phyloP scores from a whole-genome alignment of 2,797 vertebrate species.

The Sebastes taczanowskii region DNA sequence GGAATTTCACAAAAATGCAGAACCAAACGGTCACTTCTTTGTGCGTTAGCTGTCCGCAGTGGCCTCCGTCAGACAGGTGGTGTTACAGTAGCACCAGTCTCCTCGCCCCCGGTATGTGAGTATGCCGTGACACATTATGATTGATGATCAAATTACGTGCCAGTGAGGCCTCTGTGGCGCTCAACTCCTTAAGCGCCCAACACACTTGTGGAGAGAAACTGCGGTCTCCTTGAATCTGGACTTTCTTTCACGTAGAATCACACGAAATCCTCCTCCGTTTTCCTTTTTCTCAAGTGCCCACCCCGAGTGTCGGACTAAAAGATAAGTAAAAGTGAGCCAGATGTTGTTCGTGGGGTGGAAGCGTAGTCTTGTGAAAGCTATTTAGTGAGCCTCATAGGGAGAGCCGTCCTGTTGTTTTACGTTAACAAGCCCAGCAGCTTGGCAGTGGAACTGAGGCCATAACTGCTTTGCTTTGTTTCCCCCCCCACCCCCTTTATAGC shows the following conservation, averaged over 20 bases:
- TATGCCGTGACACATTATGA: constrained; percentile 34
- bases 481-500: constrained; percentile 54
- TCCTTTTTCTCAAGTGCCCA: constrained; percentile 41
- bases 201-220: background rate
- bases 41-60: constrained; percentile 17
- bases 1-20: constrained; percentile 67
- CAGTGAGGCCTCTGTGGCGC: constrained; percentile 28
- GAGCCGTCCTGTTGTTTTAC: constrained; percentile 73
- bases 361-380: constrained; percentile 57
- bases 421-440: constrained; percentile 74
- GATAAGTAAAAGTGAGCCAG: constrained; percentile 56
- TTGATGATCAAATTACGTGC: constrained; percentile 49
- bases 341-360: constrained; percentile 55
- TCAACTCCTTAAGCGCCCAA: constrained; percentile 5
- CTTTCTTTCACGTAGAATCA: background rate
- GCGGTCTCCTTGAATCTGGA: constrained; percentile 22
- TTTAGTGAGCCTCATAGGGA: constrained; percentile 67
- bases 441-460: constrained; percentile 66
- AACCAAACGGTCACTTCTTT: constrained; percentile 57
- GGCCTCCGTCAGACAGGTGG: constrained; percentile 59
- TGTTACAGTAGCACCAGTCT: constrained; percentile 51
- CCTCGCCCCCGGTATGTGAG: constrained; percentile 38
- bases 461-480: constrained; percentile 55
- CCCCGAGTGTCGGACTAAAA: constrained; percentile 54
- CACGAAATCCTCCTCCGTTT: background rate